A percentile compares a stretch with the other conserved stretches of the same genome.
These are phyloP conservation scores for Pteromalus puparum DNA, from an alignment of 1,140 invertebrate genomes.

Conservation along the genomic window DNA sequence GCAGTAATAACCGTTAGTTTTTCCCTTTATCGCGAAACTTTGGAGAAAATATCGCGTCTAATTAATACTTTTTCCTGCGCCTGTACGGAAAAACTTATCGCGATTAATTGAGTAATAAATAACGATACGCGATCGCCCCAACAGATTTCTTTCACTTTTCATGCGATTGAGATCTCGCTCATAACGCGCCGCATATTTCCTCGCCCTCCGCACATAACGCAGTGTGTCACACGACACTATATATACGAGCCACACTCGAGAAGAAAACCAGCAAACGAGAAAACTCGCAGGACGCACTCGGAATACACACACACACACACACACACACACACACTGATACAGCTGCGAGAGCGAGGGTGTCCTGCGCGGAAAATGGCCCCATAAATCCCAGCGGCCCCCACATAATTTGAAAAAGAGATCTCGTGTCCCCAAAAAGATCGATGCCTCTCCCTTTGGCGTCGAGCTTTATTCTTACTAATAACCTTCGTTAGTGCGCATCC, in stretches of 20 bases:
- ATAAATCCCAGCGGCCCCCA: constrained; percentile 29
- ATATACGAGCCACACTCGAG: neutral
- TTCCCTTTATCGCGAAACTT: neutral
- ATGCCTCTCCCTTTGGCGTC: neutral
- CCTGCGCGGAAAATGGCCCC: constrained; percentile 27
- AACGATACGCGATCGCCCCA: neutral
- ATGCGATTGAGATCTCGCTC: neutral
- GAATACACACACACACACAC: no score
- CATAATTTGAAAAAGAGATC: constrained; percentile 36
- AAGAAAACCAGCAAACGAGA: neutral
- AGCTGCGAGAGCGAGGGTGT: constrained; percentile 10
- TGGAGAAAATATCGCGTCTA: neutral
- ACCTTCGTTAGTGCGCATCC: constrained; percentile 15
- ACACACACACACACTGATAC: no score
- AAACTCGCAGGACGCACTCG: neutral
- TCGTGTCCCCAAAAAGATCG: constrained; percentile 20
- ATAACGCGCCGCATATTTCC: neutral
- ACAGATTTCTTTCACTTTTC: neutral
- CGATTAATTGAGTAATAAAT: neutral
- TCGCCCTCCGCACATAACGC: neutral
- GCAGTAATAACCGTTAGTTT: neutral
- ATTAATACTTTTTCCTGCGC: neutral
- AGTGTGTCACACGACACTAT: constrained; percentile 20
- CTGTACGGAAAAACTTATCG: neutral
- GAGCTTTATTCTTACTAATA: constrained; percentile 31